Conservation (phyloP, 2,797 vertebrate genomes). For the Ficedula albicollis region DNA sequence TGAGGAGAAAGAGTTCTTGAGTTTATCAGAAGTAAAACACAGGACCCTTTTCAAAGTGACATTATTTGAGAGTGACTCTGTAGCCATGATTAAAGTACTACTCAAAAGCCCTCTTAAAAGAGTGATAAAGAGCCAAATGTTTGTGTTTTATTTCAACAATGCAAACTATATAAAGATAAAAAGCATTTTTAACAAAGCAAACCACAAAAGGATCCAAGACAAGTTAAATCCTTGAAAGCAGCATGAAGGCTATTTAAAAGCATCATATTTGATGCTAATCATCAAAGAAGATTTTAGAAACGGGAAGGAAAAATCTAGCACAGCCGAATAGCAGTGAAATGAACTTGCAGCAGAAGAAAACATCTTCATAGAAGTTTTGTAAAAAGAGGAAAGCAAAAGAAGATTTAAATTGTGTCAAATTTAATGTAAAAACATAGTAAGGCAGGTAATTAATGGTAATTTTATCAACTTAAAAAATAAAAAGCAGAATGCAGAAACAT, state of each 20-base stretch:
- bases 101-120: background rate
- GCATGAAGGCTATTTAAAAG: background rate
- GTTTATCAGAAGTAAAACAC: background rate
- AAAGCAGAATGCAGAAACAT: background rate
- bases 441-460: background rate
- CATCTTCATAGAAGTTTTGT: background rate
- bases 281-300: background rate
- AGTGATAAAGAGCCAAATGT: background rate
- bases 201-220: background rate
- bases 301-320: background rate
- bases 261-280: background rate
- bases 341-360: background rate
- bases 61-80: background rate
- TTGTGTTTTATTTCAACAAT: background rate
- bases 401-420: background rate
- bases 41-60: background rate
- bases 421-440: background rate
- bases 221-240: conserved; percentile 1
- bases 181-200: conserved; percentile 13
- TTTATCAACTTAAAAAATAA: background rate
- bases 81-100: background rate
- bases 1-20: background rate
- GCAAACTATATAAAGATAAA: background rate
- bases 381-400: background rate
- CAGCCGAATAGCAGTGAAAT: background rate